A percentile compares a stretch with the other conserved stretches of the same genome.
Evolutionary conservation across 2,888 invertebrate species (phyloP).

Genomic region (Cybosia mesomella): DNA sequence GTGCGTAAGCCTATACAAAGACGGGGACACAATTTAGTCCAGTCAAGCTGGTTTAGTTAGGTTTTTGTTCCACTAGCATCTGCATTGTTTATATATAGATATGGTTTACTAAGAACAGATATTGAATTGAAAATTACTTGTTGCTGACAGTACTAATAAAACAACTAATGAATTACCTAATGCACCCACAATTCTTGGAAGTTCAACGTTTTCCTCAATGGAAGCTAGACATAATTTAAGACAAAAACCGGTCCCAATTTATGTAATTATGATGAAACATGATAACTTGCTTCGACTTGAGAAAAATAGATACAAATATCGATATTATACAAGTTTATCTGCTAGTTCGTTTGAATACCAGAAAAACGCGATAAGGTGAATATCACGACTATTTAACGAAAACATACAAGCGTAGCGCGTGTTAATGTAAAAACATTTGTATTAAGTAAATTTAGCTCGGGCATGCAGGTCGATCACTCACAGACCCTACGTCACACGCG

Average conservation of each 20-base stretch:
- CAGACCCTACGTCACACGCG: conserved; percentile 76
- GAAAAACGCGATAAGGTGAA: conserved; percentile 48
- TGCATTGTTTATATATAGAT: neutral
- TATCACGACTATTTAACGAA: conserved; percentile 50
- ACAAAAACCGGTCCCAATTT: conserved; percentile 1
- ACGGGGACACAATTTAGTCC: neutral
- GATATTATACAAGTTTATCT: conserved; percentile 37
- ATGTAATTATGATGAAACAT: conserved; percentile 12
- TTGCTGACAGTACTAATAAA: conserved; percentile 6
- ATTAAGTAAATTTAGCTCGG: conserved; percentile 72
- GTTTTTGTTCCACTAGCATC: neutral
- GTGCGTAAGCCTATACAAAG: neutral
- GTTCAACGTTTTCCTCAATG: conserved; percentile 9
- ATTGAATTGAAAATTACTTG: neutral
- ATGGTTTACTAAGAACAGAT: neutral
- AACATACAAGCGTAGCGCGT: conserved; percentile 48
- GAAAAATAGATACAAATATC: conserved; percentile 9
- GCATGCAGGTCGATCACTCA: conserved; percentile 78
- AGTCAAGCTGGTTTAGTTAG: neutral
- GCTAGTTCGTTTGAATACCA: conserved; percentile 38
- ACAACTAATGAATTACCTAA: neutral
- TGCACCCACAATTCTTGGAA: conserved; percentile 9
- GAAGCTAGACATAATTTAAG: neutral
- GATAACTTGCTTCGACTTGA: conserved; percentile 14
- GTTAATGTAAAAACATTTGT: conserved; percentile 58